Base-by-base conservation (phyloP, 2,797 vertebrate species). In the Neostethus bicornis region DNA sequence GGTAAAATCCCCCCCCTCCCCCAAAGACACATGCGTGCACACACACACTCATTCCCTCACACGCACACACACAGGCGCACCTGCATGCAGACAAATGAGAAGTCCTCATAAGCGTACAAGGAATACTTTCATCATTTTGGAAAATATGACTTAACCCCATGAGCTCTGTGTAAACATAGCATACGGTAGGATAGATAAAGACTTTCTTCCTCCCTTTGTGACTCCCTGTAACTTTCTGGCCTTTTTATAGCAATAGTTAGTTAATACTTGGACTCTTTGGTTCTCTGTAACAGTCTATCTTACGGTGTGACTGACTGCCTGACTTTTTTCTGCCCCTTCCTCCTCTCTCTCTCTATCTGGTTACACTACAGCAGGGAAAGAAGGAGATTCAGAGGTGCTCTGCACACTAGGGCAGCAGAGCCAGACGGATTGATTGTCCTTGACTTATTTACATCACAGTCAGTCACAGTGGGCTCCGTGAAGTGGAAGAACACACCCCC, bases 361-460 rank as follows among this genome's bases (percentile, higher is more conserved):
- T 50, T 70, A 66, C 59, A 9, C 57, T 71, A 75, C 58, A 79
- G 72, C 52, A 76, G 71, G 66, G 69, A 49, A 68, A 72, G 72
- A 76, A 51, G 68, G 64, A 74, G 68, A 70, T 64, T 57, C 58
- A 25, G 49, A 61, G 62, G 55, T 80, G 70, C 44, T 73, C 70
- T 71, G 70, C 66, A 70, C 48, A 53, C 64, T 71, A 43, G 57
- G 79, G 73, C 82, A 75, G 82, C 73, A 58, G 79, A 83, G 57
- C 62, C 68, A 48, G 70, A 71, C 21, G 50, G 66, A 55, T 78
- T 87, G 87, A 88, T 90, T 88, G 88, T 88, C 86, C 77, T 83
- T 81, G 63, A 71, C 83, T 66, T 89, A 88, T 89, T 66, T 88
- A 90, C 87, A 89, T 90, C 86, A 89, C 82, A 89, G 87, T 89